Percentiles rank a stretch among this genome's conserved stretches.
Evolutionary conservation across 2,888 invertebrate genomes (phyloP).

Genomic region (Papilio protenor): DNA sequence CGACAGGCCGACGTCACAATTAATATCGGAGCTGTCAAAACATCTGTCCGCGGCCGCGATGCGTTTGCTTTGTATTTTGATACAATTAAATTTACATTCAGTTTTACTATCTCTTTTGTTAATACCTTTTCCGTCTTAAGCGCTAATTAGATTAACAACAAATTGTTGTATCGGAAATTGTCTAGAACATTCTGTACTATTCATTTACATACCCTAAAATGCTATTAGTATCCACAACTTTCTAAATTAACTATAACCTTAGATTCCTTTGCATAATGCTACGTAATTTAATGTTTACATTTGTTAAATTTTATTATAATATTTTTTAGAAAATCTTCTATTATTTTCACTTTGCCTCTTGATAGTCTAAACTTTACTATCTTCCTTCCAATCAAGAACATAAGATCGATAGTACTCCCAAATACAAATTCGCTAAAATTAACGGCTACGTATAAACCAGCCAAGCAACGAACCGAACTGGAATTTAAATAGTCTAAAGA

Average conservation of each 20-base stretch:
- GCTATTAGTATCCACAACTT: background rate
- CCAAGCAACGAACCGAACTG: slow-evolving; percentile 83
- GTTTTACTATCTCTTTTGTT: slow-evolving; percentile 29
- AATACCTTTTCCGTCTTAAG: slow-evolving; percentile 31
- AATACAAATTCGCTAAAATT: slow-evolving; percentile 80
- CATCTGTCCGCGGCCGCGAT: slow-evolving; percentile 74
- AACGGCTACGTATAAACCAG: slow-evolving; percentile 83
- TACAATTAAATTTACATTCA: slow-evolving; percentile 67
- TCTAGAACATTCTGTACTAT: background rate
- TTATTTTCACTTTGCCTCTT: background rate
- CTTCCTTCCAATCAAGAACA: slow-evolving; percentile 42
- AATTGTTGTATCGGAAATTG: background rate
- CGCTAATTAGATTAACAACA: slow-evolving; percentile 22
- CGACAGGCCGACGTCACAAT: slow-evolving; percentile 81
- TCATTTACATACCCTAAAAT: background rate
- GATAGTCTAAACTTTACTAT: slow-evolving; percentile 16
- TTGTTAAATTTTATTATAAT: background rate
- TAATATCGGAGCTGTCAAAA: slow-evolving; percentile 81
- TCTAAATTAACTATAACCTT: background rate
- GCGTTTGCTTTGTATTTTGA: slow-evolving; percentile 65
- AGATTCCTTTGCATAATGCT: background rate
- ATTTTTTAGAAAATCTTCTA: background rate
- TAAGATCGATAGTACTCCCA: slow-evolving; percentile 69
- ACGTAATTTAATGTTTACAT: background rate
- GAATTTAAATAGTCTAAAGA: slow-evolving; percentile 84